A percentile compares a stretch with the other conserved stretches of the same genome.
Conservation (phyloP, 2,797 vertebrate species). For the Xyrichtys novacula region DNA sequence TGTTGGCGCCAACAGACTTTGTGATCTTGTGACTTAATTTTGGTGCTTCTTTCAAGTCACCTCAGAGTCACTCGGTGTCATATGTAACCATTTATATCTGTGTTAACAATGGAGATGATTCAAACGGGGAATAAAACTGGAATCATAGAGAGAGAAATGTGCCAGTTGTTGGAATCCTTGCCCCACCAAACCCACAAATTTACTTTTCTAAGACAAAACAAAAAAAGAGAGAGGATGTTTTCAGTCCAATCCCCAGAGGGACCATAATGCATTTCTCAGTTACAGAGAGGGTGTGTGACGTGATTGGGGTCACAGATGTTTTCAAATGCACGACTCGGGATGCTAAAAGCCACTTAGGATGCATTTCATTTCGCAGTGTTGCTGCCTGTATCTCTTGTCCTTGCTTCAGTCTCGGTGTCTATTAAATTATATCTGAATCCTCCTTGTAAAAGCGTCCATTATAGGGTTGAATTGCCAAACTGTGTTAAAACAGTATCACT, state of each 20-base stretch:
- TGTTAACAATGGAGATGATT: neutral
- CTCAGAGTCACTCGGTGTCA: conserved; percentile 17
- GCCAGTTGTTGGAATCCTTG: conserved; percentile 31
- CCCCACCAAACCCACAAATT: conserved; percentile 31
- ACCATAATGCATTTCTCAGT: conserved; percentile 60
- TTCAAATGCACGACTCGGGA: conserved; percentile 46
- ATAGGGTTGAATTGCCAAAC: conserved; percentile 26
- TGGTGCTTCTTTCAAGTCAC: conserved; percentile 23
- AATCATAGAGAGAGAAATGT: conserved; percentile 18
- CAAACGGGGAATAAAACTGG: conserved; percentile 1
- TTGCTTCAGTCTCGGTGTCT: conserved; percentile 10
- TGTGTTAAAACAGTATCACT: conserved; percentile 23
- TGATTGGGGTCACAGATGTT: conserved; percentile 66
- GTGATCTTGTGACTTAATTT: conserved; percentile 23
- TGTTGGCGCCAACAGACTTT: conserved; percentile 35
- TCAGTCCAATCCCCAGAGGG: conserved; percentile 55
- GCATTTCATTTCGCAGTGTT: conserved; percentile 52
- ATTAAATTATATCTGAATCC: conserved; percentile 5
- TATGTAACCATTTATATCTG: conserved; percentile 23
- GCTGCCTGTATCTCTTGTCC: conserved; percentile 23
- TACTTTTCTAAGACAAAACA: conserved; percentile 57
- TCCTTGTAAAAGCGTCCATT: conserved; percentile 20
- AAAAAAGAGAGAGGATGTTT: conserved; percentile 62
- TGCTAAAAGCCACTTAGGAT: conserved; percentile 60
- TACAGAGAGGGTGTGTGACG: conserved; percentile 38